phyloP scores from a whole-genome alignment of 2,888 invertebrate species.

The Epinotia bilunana region DNA sequence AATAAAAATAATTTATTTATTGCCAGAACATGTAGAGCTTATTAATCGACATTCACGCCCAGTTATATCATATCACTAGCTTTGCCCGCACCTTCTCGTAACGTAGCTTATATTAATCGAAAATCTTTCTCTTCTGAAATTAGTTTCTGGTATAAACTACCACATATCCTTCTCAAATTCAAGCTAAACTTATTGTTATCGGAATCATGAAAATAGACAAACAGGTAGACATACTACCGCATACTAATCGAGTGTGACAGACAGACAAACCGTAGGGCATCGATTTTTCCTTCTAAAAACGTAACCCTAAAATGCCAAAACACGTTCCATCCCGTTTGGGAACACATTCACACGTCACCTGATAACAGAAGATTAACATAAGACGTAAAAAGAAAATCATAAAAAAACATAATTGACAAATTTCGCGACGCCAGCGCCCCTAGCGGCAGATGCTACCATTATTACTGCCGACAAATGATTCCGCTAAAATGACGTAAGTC shows the following conservation, averaged over 20 bases:
- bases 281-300: not conserved
- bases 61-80: not conserved
- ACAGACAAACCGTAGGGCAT: not conserved
- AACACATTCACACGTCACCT: conserved; percentile 22
- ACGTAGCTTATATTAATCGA: too few relatives aligned
- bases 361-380: conserved; percentile 27
- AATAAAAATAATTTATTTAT: conserved; percentile 6
- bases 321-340: conserved; percentile 8
- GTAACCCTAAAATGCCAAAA: not conserved
- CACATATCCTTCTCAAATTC: too few relatives aligned
- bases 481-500: not conserved
- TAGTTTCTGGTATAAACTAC: too few relatives aligned
- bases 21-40: not conserved
- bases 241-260: not conserved
- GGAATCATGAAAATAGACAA: not conserved
- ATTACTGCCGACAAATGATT: conserved; percentile 59
- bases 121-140: too few relatives aligned
- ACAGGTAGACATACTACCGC: not conserved
- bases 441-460: conserved; percentile 68
- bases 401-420: conserved; percentile 43
- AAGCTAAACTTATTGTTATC: too few relatives aligned
- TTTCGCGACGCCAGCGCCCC: conserved; percentile 23
- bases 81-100: not conserved
- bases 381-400: conserved; percentile 28
- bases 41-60: not conserved